Evolutionary conservation across 2,797 vertebrate genomes (phyloP).

Genomic region (Diplodus puntazzo): DNA sequence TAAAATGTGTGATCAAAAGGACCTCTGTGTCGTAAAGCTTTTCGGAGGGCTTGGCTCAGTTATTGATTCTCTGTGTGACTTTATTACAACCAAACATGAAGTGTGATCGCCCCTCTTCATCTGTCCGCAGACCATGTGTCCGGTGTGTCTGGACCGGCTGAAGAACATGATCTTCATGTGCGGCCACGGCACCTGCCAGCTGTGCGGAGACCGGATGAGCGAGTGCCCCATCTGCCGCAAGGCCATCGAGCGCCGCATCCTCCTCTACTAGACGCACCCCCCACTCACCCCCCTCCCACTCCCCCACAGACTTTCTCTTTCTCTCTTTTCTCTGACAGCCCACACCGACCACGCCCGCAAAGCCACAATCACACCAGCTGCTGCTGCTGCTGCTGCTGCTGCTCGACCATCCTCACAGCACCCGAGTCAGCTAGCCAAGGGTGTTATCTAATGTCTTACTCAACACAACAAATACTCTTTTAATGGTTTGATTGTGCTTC

Average conservation of each 20-base stretch:
- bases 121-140: slow-evolving; percentile 95
- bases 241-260: slow-evolving; percentile 97
- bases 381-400: slow-evolving; percentile 36
- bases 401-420: slow-evolving; percentile 56
- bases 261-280: slow-evolving; percentile 90
- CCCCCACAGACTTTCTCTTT: slow-evolving; percentile 15
- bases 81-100: background rate
- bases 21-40: background rate
- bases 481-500: slow-evolving; percentile 44
- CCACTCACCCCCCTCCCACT: background rate
- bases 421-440: slow-evolving; percentile 54
- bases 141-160: slow-evolving; percentile 97
- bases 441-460: slow-evolving; percentile 62
- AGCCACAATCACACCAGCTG: slow-evolving; percentile 67
- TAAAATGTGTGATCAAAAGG: slow-evolving; percentile 7
- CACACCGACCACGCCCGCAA: slow-evolving; percentile 46
- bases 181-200: slow-evolving; percentile 97
- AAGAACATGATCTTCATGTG: slow-evolving; percentile 99
- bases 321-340: slow-evolving; percentile 42
- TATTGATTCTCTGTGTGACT: slow-evolving; percentile 4
- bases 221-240: slow-evolving; percentile 99
- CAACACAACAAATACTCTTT: slow-evolving; percentile 44
- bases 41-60: background rate
- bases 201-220: slow-evolving; percentile 99
- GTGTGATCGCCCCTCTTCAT: slow-evolving; percentile 1